A percentile compares a stretch with the other conserved stretches of the same genome.
phyloP scores from a whole-genome alignment of 2,888 invertebrate genomes.

The Thera britannica region DNA sequence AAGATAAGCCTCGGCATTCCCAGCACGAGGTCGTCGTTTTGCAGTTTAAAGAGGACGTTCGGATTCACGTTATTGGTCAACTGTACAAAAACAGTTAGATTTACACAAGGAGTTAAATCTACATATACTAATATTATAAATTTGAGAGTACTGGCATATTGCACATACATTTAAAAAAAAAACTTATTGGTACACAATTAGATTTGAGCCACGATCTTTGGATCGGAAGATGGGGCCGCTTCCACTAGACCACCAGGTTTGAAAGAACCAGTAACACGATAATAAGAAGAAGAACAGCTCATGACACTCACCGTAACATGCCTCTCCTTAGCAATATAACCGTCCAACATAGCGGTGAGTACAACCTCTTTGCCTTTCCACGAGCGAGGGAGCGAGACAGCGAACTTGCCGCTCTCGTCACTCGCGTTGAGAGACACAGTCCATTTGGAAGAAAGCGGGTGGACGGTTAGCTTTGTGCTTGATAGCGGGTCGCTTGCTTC shows the following conservation, averaged over 20 bases:
- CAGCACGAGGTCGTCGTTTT: conserved; percentile 87
- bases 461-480: conserved; percentile 76
- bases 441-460: conserved; percentile 65
- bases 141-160: no score
- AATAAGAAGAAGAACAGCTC: no score
- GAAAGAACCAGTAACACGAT: no score
- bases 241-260: no score
- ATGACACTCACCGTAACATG: conserved; percentile 66
- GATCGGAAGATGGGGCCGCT: no score
- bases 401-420: conserved; percentile 77
- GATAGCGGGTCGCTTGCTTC: conserved; percentile 83
- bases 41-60: conserved; percentile 88
- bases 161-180: no score
- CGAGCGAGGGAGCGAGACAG: conserved; percentile 70
- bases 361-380: conserved; percentile 76
- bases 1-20: conserved; percentile 92
- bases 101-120: no score
- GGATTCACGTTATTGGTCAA: conserved; percentile 73
- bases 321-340: conserved; percentile 85
- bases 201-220: no score
- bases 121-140: no score
- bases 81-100: conserved; percentile 49
- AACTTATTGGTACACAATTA: no score
- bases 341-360: conserved; percentile 83
- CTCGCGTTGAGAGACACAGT: conserved; percentile 57